Evolutionary conservation across 2,797 vertebrate species (phyloP).

Genomic region (Miichthys miiuy): DNA sequence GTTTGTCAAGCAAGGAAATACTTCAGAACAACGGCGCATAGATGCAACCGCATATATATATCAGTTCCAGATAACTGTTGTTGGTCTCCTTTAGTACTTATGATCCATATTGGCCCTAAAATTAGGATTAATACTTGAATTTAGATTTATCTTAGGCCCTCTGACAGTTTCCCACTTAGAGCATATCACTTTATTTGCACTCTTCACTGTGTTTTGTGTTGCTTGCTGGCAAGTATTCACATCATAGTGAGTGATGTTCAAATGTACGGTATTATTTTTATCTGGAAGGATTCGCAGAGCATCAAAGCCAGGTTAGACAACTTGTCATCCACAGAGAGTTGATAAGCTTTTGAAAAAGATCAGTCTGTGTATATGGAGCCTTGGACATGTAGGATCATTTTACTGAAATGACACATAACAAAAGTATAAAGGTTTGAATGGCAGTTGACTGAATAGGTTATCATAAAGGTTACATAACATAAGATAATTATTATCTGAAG

Average conservation of each 20-base stretch:
- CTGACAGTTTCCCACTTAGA: neutral
- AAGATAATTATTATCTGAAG: neutral
- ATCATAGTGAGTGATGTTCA: constrained; percentile 1
- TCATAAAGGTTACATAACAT: neutral
- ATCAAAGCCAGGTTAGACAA: neutral
- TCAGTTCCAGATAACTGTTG: too few species aligned
- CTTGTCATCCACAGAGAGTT: constrained; percentile 10
- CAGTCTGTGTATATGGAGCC: neutral
- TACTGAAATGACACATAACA: neutral
- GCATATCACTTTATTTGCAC: neutral
- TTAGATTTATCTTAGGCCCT: neutral
- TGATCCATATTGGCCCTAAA: too few species aligned
- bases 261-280: constrained; percentile 10
- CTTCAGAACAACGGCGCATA: too few species aligned
- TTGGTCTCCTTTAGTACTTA: too few species aligned
- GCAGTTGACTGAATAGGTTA: constrained; percentile 1
- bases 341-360: constrained; percentile 12
- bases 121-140: neutral
- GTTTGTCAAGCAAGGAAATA: too few species aligned
- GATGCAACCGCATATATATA: too few species aligned
- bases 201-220: neutral
- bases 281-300: constrained; percentile 1
- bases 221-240: neutral
- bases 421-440: neutral
- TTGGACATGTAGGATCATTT: neutral